Conservation (phyloP, 2,888 invertebrate species). For the Drymonia ruficornis region DNA sequence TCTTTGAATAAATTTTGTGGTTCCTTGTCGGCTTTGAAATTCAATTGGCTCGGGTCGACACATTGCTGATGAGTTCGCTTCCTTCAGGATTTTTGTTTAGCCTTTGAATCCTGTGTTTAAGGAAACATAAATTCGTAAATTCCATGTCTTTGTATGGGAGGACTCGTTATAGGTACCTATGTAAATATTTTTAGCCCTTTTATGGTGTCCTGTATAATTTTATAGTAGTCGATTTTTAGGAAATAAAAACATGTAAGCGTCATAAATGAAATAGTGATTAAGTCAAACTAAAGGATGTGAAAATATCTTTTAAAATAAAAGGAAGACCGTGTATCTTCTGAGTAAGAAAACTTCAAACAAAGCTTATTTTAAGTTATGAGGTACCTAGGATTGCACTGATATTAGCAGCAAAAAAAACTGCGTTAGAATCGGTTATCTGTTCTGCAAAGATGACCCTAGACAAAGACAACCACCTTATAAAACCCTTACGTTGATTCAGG, state of each 20-base stretch:
- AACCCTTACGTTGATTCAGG: no score
- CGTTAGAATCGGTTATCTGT: no score
- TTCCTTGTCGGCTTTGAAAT: constrained; percentile 83
- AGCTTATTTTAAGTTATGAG: no score
- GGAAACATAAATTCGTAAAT: constrained; percentile 40
- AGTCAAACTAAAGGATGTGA: no score
- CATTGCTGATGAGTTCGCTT: constrained; percentile 77
- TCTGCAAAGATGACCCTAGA: no score
- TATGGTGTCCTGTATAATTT: constrained; percentile 8
- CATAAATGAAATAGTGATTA: no score
- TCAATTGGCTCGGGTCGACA: constrained; percentile 82
- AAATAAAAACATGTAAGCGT: not conserved
- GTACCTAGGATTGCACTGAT: no score
- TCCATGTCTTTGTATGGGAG: constrained; percentile 23
- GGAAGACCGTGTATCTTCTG: no score
- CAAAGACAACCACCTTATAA: no score
- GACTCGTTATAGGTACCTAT: constrained; percentile 16
- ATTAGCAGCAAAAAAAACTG: no score
- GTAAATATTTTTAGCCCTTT: constrained; percentile 26
- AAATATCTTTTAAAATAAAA: no score
- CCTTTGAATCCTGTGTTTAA: constrained; percentile 48
- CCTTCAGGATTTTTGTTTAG: constrained; percentile 63
- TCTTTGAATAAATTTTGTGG: constrained; percentile 85
- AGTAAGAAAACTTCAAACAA: no score
- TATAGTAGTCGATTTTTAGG: constrained; percentile 4